phyloP scores from a whole-genome alignment of 2,888 invertebrate species.

The Siphonodentalium dalli region DNA sequence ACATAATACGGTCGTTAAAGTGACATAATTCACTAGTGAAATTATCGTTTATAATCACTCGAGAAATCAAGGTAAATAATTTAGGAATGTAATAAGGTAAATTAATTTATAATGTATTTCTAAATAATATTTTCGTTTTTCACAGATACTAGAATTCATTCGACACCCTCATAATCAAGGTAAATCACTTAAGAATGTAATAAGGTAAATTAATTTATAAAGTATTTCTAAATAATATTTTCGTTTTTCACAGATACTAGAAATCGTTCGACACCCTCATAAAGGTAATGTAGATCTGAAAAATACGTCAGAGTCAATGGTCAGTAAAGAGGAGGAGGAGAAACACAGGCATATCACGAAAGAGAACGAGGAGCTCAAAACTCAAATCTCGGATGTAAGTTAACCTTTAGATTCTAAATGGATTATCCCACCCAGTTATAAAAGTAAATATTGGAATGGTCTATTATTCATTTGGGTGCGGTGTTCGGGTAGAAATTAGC shows the following conservation, averaged over 20 bases:
- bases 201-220: not conserved
- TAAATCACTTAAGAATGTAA: not conserved
- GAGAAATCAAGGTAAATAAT: no score
- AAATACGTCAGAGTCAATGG: conserved; percentile 62
- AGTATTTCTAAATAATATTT: not conserved
- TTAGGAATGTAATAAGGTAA: not conserved
- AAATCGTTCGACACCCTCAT: conserved; percentile 53
- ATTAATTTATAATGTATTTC: not conserved
- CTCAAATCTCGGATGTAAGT: conserved; percentile 86
- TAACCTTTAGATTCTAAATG: not conserved
- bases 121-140: not conserved
- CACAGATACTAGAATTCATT: conserved; percentile 7
- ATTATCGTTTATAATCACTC: no score
- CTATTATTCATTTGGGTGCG: no score
- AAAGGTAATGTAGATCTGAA: conserved; percentile 58
- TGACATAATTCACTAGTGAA: no score
- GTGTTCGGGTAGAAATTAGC: no score
- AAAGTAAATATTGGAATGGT: no score
- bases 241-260: conserved; percentile 45
- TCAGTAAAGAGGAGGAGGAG: conserved; percentile 84
- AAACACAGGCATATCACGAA: conserved; percentile 87
- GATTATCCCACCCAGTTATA: no score
- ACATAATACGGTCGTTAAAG: no score
- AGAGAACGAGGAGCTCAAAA: conserved; percentile 96
- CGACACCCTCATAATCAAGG: no score